phyloP scores from a whole-genome alignment of 1,140 invertebrate species.

The Antheraea pernyi region DNA sequence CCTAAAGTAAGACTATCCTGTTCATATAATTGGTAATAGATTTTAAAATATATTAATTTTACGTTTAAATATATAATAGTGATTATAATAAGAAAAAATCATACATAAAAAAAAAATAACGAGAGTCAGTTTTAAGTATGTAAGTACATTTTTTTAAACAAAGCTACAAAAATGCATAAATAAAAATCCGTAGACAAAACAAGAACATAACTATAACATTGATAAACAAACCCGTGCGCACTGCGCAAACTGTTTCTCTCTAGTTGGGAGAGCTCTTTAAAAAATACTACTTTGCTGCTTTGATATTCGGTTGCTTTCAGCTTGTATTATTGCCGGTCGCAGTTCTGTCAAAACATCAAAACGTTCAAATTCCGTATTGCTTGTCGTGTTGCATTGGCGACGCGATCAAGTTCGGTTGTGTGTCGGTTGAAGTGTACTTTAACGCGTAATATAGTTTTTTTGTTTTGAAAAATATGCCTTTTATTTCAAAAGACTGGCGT shows the following conservation, averaged over 20 bases:
- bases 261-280: slow-evolving; percentile 7
- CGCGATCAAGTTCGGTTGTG: slow-evolving; percentile 35
- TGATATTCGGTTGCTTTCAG: slow-evolving; percentile 29
- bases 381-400: slow-evolving; percentile 2
- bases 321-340: slow-evolving; percentile 22
- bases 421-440: slow-evolving; percentile 28
- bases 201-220: slow-evolving; percentile 34
- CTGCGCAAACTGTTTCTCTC: no score
- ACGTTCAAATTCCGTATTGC: background rate
- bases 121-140: no score
- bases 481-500: slow-evolving; percentile 95
- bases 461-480: slow-evolving; percentile 88
- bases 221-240: slow-evolving; percentile 45
- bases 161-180: no score
- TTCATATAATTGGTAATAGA: no score
- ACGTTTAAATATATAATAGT: no score
- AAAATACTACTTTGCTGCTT: slow-evolving; percentile 51
- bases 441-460: slow-evolving; percentile 52
- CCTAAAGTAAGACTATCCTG: no score
- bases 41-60: no score
- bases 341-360: background rate
- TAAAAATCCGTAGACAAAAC: no score
- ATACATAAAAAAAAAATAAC: no score
- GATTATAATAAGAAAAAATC: no score
- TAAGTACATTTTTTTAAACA: no score